phyloP scores from a whole-genome alignment of 2,113 vertebrate genomes.

The Orientallactaga bullata region DNA sequence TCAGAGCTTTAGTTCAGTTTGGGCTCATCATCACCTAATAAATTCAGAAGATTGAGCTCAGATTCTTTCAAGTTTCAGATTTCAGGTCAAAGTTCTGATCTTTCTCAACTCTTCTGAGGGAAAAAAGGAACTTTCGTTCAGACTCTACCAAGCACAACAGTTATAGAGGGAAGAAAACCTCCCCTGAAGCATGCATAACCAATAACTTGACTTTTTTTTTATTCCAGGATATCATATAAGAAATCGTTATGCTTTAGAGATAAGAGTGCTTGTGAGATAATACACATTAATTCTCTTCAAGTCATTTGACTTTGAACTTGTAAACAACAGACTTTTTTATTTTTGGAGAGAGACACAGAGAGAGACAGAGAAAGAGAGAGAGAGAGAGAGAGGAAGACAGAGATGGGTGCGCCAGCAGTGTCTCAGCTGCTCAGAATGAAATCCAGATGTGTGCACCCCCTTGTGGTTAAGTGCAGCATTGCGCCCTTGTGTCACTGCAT shows the following conservation, averaged over 20 bases:
- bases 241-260: neutral
- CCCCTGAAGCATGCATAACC: neutral
- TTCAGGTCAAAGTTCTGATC: neutral
- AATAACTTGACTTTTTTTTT: neutral
- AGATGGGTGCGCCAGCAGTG: no score
- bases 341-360: no score
- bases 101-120: neutral
- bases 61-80: neutral
- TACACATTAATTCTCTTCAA: neutral
- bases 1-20: neutral
- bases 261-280: neutral
- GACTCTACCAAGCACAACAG: neutral
- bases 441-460: no score
- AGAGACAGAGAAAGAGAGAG: no score
- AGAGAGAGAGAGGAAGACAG: no score
- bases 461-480: no score
- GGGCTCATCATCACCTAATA: neutral
- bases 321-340: no score
- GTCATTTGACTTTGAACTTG: constrained; percentile 12
- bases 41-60: neutral
- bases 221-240: neutral
- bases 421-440: no score
- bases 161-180: neutral
- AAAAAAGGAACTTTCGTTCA: neutral
- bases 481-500: no score